Percentiles rank a stretch among this genome's conserved stretches.
phyloP scores from a whole-genome alignment of 2,797 vertebrate genomes.

The Gorsachius magnificus region DNA sequence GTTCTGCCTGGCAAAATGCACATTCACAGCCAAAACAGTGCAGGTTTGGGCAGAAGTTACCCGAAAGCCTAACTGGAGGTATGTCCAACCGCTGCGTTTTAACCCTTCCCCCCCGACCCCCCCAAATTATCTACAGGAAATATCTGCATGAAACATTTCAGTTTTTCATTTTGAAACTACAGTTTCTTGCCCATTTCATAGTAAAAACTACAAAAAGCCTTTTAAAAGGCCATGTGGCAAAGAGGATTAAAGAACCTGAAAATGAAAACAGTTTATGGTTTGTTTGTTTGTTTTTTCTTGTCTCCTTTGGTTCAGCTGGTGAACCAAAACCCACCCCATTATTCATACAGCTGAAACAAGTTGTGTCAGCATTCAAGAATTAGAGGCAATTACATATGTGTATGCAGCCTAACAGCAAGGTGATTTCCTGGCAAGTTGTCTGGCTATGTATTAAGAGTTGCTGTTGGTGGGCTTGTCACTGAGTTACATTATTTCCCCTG shows the following conservation, averaged over 20 bases:
- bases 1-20: background rate
- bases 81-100: background rate
- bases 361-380: background rate
- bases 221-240: background rate
- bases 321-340: background rate
- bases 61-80: background rate
- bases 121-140: background rate
- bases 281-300: background rate
- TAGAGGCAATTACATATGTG: conserved; percentile 48
- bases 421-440: conserved; percentile 30
- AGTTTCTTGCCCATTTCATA: background rate
- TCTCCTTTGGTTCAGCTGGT: background rate
- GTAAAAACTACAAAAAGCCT: background rate
- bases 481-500: conserved; percentile 59
- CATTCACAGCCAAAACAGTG: background rate
- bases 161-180: background rate
- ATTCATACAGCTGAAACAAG: background rate
- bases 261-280: background rate
- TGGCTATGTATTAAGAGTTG: conserved; percentile 9
- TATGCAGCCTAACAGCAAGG: conserved; percentile 35
- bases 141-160: background rate
- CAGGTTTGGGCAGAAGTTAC: background rate
- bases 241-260: background rate
- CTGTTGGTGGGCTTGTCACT: background rate
- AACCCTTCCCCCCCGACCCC: background rate